Percentiles rank a stretch among this genome's conserved stretches.
Conservation (phyloP, 1,140 invertebrate species). For the Anadara kagoshimensis region DNA sequence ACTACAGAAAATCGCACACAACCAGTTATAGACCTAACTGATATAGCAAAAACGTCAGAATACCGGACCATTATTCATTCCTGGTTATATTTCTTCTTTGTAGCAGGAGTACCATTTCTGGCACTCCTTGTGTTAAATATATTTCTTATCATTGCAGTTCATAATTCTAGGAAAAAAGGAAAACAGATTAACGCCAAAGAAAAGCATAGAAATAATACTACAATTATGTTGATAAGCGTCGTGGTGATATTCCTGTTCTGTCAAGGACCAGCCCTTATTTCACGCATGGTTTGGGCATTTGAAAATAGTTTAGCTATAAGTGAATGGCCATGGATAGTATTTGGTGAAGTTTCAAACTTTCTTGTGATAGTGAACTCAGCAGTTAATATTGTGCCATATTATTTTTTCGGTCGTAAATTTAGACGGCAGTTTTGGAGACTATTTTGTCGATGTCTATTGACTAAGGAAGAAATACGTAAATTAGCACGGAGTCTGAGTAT, state of each 20-base stretch:
- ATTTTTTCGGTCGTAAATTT: constrained; percentile 72
- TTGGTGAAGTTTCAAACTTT: constrained; percentile 71
- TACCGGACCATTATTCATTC: constrained; percentile 70
- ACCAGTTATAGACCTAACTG: constrained; percentile 55
- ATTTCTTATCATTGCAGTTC: constrained; percentile 71
- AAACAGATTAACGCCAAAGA: constrained; percentile 67
- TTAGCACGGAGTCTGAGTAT: constrained; percentile 57
- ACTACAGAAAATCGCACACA: constrained; percentile 36
- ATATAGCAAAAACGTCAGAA: constrained; percentile 57
- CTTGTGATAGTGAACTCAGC: constrained; percentile 72
- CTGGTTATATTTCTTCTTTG: constrained; percentile 70
- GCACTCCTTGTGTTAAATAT: constrained; percentile 68
- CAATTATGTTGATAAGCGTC: constrained; percentile 73
- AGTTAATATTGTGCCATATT: constrained; percentile 74
- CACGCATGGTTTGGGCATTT: constrained; percentile 68
- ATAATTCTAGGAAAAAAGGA: constrained; percentile 64
- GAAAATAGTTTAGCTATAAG: constrained; percentile 28
- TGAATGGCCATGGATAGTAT: constrained; percentile 47
- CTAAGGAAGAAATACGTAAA: constrained; percentile 56
- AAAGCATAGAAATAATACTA: constrained; percentile 71
- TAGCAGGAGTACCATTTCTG: constrained; percentile 70
- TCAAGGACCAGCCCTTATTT: constrained; percentile 71
- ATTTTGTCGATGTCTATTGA: constrained; percentile 67
- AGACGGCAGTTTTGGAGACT: constrained; percentile 67
- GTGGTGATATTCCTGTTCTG: constrained; percentile 72